Conservation (phyloP, 2,113 vertebrate genomes). For the Strigops habroptila region DNA sequence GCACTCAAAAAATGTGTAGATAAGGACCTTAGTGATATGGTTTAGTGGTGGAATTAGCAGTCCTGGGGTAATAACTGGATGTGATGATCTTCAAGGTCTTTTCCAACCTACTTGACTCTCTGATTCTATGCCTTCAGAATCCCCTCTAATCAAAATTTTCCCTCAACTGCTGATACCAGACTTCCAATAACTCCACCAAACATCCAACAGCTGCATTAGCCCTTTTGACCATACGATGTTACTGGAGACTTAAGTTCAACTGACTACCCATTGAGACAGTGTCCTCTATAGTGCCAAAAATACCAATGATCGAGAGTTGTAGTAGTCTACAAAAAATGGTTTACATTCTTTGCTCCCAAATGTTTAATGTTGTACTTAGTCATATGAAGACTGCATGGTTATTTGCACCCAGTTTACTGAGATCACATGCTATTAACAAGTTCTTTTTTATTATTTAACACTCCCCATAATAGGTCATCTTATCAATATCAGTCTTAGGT, state of each 20-base stretch:
- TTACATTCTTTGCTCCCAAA: neutral
- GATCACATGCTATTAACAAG: neutral
- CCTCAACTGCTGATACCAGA: neutral
- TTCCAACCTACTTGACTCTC: neutral
- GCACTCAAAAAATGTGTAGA: neutral
- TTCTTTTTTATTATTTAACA: neutral
- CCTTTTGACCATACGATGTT: neutral
- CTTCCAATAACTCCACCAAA: neutral
- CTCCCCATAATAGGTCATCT: neutral
- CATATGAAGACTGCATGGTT: neutral
- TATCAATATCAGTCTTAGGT: neutral
- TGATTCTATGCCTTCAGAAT: neutral
- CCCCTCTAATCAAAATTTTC: neutral
- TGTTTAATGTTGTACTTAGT: neutral
- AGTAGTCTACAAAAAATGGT: neutral
- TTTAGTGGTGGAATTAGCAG: neutral
- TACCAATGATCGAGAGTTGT: accelerated
- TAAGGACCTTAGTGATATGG: neutral
- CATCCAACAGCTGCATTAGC: neutral
- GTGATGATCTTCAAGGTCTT: neutral
- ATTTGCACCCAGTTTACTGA: neutral
- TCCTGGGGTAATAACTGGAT: neutral
- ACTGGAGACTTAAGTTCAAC: accelerated
- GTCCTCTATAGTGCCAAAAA: neutral
- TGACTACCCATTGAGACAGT: neutral